phyloP scores from a whole-genome alignment of 2,797 vertebrate species.

The Sparus aurata region DNA sequence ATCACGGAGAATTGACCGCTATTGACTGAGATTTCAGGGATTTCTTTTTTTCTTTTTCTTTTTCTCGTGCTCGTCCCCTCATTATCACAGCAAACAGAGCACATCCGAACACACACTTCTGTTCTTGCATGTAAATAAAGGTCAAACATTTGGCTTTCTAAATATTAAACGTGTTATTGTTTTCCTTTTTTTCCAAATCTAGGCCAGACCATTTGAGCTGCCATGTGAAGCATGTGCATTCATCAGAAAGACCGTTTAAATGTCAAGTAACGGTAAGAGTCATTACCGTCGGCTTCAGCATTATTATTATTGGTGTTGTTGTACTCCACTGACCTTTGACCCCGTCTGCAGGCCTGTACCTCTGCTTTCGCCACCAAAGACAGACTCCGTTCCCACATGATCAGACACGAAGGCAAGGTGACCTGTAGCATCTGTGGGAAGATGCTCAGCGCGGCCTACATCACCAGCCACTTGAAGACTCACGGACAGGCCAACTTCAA shows the following conservation, averaged over 20 bases:
- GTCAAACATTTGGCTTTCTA: not conserved
- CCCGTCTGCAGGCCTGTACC: slow-evolving; percentile 91
- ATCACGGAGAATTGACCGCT: slow-evolving; percentile 72
- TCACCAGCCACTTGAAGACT: slow-evolving; percentile 99
- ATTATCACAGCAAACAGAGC: slow-evolving; percentile 70
- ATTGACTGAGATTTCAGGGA: slow-evolving; percentile 65
- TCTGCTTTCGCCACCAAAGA: slow-evolving; percentile 99
- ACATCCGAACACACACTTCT: slow-evolving; percentile 36
- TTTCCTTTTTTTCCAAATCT: slow-evolving; percentile 69
- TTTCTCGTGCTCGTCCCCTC: slow-evolving; percentile 48
- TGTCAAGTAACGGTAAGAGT: slow-evolving; percentile 97
- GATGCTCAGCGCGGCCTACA: slow-evolving; percentile 98
- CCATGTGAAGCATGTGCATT: slow-evolving; percentile 99
- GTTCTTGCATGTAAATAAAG: slow-evolving; percentile 6
- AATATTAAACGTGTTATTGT: slow-evolving; percentile 23
- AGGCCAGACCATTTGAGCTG: slow-evolving; percentile 99
- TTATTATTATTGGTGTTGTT: too few species aligned
- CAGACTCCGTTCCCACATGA: slow-evolving; percentile 99
- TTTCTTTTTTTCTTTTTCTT: slow-evolving; percentile 10
- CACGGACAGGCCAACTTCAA: slow-evolving; percentile 98
- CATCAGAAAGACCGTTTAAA: slow-evolving; percentile 99
- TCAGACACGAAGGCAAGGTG: slow-evolving; percentile 98
- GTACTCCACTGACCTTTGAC: slow-evolving; percentile 44
- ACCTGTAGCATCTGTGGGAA: slow-evolving; percentile 99
- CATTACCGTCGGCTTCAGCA: not conserved